Conservation (phyloP, 2,797 vertebrate species). For the Poecile montanus region DNA sequence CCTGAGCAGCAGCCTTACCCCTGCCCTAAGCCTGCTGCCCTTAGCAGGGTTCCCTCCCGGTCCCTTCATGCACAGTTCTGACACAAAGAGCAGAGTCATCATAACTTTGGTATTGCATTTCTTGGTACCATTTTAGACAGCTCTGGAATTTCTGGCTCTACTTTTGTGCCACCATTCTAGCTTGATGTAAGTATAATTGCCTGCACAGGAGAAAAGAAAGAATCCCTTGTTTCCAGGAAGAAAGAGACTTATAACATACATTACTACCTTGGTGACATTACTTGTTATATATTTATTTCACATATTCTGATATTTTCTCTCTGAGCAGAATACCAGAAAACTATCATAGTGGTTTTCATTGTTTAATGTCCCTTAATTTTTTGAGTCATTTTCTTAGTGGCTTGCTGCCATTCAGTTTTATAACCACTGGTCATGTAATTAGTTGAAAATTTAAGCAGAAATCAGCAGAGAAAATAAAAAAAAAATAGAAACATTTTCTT, state of each 20-base stretch:
- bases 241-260: neutral
- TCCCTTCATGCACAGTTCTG: neutral
- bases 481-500: neutral
- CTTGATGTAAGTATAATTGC: neutral
- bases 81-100: neutral
- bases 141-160: neutral
- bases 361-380: neutral
- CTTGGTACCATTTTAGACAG: neutral
- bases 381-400: neutral
- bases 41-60: neutral
- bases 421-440: neutral
- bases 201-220: neutral
- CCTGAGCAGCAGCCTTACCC: neutral
- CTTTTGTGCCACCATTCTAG: neutral
- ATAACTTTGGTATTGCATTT: neutral
- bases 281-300: neutral
- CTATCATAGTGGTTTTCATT: neutral
- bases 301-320: neutral
- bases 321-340: neutral
- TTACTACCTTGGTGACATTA: neutral
- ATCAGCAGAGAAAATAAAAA: neutral
- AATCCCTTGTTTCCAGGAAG: neutral
- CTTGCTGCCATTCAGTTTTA: neutral
- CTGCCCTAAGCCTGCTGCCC: neutral
- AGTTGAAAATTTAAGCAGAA: neutral